These are phyloP conservation scores for Notolabrus celidotus DNA, from an alignment of 2,797 vertebrate genomes.

Conservation along the genomic window DNA sequence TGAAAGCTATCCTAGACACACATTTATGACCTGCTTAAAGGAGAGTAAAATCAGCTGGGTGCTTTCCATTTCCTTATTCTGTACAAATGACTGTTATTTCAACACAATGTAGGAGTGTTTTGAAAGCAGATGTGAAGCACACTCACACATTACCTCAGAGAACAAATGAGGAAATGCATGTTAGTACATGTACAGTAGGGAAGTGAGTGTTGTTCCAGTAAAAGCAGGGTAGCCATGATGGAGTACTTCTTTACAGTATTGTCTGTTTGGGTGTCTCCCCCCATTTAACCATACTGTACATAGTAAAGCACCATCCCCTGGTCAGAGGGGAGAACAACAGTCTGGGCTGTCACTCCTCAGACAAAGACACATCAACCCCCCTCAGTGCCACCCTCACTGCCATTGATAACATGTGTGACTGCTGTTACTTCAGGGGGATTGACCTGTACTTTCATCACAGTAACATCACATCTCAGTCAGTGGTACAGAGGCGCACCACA, in stretches of 20 bases:
- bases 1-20: constrained; percentile 10
- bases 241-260: constrained; percentile 42
- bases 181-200: constrained; percentile 46
- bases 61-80: constrained; percentile 31
- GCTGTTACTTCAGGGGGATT: constrained; percentile 21
- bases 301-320: constrained; percentile 68
- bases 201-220: constrained; percentile 34
- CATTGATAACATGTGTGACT: constrained; percentile 15
- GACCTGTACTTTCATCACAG: constrained; percentile 14
- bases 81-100: constrained; percentile 54
- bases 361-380: constrained; percentile 67
- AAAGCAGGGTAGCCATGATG: constrained; percentile 27
- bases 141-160: constrained; percentile 42
- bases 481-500: constrained; percentile 14
- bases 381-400: not conserved
- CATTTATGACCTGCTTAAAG: constrained; percentile 6
- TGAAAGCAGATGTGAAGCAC: constrained; percentile 52
- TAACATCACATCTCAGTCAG: constrained; percentile 18
- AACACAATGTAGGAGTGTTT: constrained; percentile 45
- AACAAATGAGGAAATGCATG: constrained; percentile 43
- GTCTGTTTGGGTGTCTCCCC: constrained; percentile 72
- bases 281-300: constrained; percentile 46
- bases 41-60: not conserved
- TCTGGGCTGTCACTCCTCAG: constrained; percentile 72
- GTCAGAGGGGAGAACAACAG: constrained; percentile 72